Evolutionary conservation across 2,888 invertebrate genomes (phyloP), one percentile per base, ranked within the genome.

Genomic region (Choreutis nemorana): DNA sequence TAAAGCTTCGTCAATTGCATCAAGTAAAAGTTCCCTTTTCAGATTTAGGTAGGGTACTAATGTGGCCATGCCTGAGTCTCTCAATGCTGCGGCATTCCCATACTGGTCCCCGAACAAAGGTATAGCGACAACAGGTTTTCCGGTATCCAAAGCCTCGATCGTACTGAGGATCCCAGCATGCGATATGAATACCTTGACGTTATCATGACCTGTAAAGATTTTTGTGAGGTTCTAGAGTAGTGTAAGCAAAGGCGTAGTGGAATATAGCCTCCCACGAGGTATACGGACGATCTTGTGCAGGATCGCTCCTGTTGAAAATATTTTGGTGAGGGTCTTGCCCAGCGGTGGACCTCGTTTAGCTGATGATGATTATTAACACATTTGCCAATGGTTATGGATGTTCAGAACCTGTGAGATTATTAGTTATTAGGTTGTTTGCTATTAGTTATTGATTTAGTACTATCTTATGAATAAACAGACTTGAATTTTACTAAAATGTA

Each of bases 61-160:
- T 1, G 81, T 63, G 1, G 84, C 87, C 3, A 84, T 63, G 4
- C 85, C 84, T 5, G 81, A 80, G 27, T 84, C 83, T 44, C 81
- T 78, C 2, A 85, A 54, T 0, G 83, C 83, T 23, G 80, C 79
- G 1, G 84, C 85, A 49, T 89, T 89, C 1, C 83, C 79, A 36
- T 82, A 84, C 48, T 89, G 88, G 49, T 88, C 87, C 1, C 87
- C 88, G 44, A 85, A 88, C 27, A 88, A 75, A 3, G 89, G 89
- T 16, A 89, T 81, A 3, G 86, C 80, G 4, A 89, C 59, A 26
- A 85, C 66, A 4, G 88, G 87, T 20, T 84, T 81, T 7, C 84
- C 87, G 29, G 84, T 83, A 40, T 87, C 83, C 3, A 86, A 67
- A 0, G 86, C 84, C 51, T 89, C 89, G 9, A 84, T 84, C 1